Base-by-base conservation (phyloP, 2,113 vertebrate genomes). In the Grantiella picta region DNA sequence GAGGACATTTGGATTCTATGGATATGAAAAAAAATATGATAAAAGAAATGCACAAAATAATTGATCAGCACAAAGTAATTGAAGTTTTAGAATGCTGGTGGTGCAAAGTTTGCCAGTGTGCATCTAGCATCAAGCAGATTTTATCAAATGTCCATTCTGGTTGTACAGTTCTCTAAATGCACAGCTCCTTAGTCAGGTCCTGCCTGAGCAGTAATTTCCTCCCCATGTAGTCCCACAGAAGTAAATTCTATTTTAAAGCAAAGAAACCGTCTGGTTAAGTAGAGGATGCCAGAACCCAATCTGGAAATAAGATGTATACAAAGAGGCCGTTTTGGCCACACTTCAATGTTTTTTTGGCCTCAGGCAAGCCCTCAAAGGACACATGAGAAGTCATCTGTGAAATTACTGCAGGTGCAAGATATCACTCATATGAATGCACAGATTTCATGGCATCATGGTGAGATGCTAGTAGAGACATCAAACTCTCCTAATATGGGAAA, bases 391-490 rank as follows among this genome's bases (percentile, higher is more conserved):
- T 49, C 61, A 92, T 82, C 83, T 86, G 66, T 91, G 77, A 94
- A 92, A 94, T 84, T 81, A 78, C 82, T 68, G 86, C 89, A 95
- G 92, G 94, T 96, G 95, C 89, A 94, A 76, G 56, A 71, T 89
- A 64, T 49, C 2, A 0, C 53, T 71, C 53, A 49, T 28, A 52
- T 71, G 65, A 91, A 84, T 49, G 69, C 21, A 49, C 5, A 61
- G 57, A 75, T 92, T 89, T 95, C 45, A 44, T 47, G 54, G 73
- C 38, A 38, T 38, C 38, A 38, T 38, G 76, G 81, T 82, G 61
- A 71, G 56, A 69, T 54, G 12, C 50, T 85, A 28, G 77, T 44
- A 82, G 63, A 91, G 70, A 36, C 15, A 79, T 87, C 53, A 9
- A 56, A 3, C n/a, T 73, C 27, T 73, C 73, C 40, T 77, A 66